These are phyloP conservation scores for Dasyurus viverrinus DNA, from an alignment of 2,113 vertebrate species.

Conservation along the genomic window DNA sequence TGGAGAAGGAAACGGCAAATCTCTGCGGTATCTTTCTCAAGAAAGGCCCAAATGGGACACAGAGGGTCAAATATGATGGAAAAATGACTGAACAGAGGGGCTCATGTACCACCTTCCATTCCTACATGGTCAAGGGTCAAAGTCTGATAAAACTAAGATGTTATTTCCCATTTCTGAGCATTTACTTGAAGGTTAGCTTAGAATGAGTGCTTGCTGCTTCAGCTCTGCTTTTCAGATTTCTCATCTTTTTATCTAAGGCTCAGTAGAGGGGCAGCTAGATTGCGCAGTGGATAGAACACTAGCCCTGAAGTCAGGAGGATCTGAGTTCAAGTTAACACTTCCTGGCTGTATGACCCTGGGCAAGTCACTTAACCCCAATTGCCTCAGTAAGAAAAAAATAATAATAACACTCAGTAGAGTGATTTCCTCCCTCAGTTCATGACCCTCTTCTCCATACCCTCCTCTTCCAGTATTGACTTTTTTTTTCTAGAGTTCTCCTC, in stretches of 20 bases:
- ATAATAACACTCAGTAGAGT: background rate
- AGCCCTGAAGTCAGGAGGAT: no score
- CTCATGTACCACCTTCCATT: background rate
- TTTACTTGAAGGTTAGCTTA: background rate
- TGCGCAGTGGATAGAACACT: no score
- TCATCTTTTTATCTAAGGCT: background rate
- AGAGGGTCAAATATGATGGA: background rate
- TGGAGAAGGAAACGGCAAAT: background rate
- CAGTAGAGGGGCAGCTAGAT: no score
- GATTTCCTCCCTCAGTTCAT: background rate
- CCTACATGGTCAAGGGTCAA: background rate
- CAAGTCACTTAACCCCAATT: no score
- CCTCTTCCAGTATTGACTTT: no score
- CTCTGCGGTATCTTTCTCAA: background rate
- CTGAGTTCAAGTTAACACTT: no score
- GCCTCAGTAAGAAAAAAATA: no score
- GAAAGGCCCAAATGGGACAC: background rate
- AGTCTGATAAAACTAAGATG: background rate
- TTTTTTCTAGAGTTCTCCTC: background rate
- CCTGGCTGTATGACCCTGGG: no score
- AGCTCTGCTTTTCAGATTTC: background rate
- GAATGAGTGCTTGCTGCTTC: background rate
- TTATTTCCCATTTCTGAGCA: background rate
- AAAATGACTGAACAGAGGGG: background rate
- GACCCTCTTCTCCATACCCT: no score